phyloP scores from a whole-genome alignment of 2,113 vertebrate species.

The Istiophorus platypterus region DNA sequence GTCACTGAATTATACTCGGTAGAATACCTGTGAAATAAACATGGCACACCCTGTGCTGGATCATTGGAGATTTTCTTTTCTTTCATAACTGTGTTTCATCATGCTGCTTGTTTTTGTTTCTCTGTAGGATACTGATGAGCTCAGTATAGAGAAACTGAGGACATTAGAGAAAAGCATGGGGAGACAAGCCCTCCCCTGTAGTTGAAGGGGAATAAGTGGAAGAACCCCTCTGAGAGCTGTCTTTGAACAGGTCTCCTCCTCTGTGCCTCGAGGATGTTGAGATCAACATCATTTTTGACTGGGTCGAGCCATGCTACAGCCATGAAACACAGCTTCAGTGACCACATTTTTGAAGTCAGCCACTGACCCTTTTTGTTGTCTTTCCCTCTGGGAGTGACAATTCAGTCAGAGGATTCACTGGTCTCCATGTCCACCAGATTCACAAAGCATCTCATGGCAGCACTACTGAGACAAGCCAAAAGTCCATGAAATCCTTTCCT shows the following conservation, averaged over 20 bases:
- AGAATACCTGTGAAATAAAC: constrained; percentile 6
- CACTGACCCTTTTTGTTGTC: constrained; percentile 72
- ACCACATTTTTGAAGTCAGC: constrained; percentile 67
- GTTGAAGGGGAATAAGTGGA: constrained; percentile 41
- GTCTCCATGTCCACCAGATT: constrained; percentile 54
- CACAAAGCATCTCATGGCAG: constrained; percentile 71
- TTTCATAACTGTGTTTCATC: background rate
- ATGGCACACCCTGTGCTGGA: background rate
- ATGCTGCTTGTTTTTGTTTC: constrained; percentile 30
- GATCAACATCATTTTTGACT: constrained; percentile 63
- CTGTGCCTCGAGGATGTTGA: constrained; percentile 40
- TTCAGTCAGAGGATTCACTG: constrained; percentile 77
- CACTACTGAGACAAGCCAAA: constrained; percentile 61
- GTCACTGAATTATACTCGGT: background rate
- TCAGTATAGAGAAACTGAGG: constrained; percentile 6
- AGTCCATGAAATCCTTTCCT: constrained; percentile 73
- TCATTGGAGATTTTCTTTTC: background rate
- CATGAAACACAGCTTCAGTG: constrained; percentile 47
- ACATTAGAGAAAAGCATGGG: constrained; percentile 28
- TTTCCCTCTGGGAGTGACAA: constrained; percentile 71
- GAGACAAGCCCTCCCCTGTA: constrained; percentile 53
- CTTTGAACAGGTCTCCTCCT: constrained; percentile 67
- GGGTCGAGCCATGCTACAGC: constrained; percentile 45
- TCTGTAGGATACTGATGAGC: constrained; percentile 37
- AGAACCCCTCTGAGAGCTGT: constrained; percentile 55